Percentiles rank a stretch among this genome's conserved stretches.
phyloP scores from a whole-genome alignment of 2,113 vertebrate species.

The Acrocephalus arundinaceus region DNA sequence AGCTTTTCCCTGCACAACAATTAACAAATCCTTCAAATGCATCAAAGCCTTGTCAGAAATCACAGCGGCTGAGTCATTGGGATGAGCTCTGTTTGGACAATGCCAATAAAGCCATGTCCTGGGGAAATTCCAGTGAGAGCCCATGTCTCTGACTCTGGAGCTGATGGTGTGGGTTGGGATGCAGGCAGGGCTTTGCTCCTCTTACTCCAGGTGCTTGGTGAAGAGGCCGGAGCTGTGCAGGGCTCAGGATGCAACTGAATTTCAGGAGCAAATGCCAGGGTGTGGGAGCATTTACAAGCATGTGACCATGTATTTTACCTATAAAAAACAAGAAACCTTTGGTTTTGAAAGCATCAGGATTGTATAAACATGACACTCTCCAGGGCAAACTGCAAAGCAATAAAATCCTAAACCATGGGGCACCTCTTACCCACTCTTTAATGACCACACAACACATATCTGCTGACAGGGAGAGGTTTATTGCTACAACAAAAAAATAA shows the following conservation, averaged over 20 bases:
- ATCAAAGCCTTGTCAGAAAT: background rate
- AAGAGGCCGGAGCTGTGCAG: background rate
- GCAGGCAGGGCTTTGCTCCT: fast-evolving
- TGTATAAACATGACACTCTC: background rate
- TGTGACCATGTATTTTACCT: fast-evolving
- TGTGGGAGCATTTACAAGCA: background rate
- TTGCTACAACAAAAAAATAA: background rate
- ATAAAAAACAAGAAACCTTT: background rate
- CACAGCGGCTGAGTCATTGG: fast-evolving
- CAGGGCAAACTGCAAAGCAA: background rate
- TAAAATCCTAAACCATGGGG: background rate
- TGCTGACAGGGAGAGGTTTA: background rate
- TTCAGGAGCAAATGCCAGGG: background rate
- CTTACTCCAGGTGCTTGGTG: background rate
- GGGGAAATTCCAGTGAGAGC: background rate
- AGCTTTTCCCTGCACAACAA: background rate
- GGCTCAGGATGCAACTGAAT: fast-evolving
- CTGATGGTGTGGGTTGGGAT: fast-evolving
- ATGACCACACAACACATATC: background rate
- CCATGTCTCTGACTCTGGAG: fast-evolving
- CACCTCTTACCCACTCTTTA: background rate
- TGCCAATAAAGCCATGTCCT: background rate
- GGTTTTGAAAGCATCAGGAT: background rate
- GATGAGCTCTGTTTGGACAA: background rate
- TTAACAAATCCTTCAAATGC: background rate